Base-by-base conservation (phyloP, 2,888 invertebrate genomes). In the Trachelus tabidus region DNA sequence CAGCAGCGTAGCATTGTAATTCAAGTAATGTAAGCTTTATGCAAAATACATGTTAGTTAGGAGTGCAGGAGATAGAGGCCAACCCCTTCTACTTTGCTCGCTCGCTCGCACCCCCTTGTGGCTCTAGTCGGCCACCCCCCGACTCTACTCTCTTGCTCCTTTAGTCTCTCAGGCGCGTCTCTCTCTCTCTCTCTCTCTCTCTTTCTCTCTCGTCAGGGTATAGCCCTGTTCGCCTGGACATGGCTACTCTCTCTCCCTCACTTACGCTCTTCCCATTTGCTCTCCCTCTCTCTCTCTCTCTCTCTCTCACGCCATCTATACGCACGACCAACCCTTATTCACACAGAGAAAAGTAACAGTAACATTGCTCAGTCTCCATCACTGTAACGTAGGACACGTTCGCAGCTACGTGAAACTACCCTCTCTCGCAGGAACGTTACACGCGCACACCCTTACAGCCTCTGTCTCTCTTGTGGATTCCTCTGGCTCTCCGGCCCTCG, bases 11-110 rank as follows among this genome's bases (percentile, higher is more conserved):
- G 89, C 89, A 90, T 90, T 90, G 90, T 90, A 90, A 90, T 90
- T 90, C 90, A 90, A 90, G 90, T 90, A 90, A 90, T 90, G 90
- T 90, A 90, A 90, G 90, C 90, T 90, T 90, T 90, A 90, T 90
- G 90, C 90, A 90, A 90, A 90, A 90, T 90, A 90, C 90, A 90
- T 90, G 90, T 90, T 90, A 90, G 90, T 90, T 90, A 90, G 90
- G 87, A 90, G 90, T 89, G 90, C 89, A 88, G 85, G 89, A 90
- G 90, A 89, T 89, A 89, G 89, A 89, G 83, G 71, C 75, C 37
- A 68, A 68, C 34, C 75, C 56, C 37, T 73, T 33, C 76, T 73
- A 77, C 69, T 84, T 84, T 83, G 77, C 80, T 79, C 82, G 79
- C 80, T 79, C 82, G 79, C 80, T 35, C 31, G 2, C 34, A 35